These are phyloP conservation scores for Bombus waltoni DNA, from an alignment of 1,140 invertebrate genomes.

Conservation along the genomic window DNA sequence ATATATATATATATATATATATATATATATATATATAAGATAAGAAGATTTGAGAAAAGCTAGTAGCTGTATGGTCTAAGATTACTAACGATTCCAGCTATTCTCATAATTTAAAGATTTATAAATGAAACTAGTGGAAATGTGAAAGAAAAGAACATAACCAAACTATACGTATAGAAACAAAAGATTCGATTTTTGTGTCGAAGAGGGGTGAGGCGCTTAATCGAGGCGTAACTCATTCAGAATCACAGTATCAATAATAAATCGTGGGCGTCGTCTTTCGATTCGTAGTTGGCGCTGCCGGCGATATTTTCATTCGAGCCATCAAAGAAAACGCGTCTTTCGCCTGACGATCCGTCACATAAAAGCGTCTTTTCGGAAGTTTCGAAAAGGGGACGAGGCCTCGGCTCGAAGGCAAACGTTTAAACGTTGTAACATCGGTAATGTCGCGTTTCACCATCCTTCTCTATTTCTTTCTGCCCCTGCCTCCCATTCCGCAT, in stretches of 20 bases:
- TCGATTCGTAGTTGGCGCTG: neutral
- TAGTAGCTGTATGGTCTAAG: too few species aligned
- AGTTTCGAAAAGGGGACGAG: slow-evolving; percentile 42
- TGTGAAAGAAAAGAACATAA: neutral
- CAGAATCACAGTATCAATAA: neutral
- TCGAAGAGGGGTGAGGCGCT: neutral
- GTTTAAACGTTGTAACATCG: slow-evolving; percentile 21
- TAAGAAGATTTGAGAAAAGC: too few species aligned
- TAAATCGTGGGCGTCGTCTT: neutral
- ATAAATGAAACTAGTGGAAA: too few species aligned
- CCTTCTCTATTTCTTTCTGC: neutral
- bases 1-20: too few species aligned
- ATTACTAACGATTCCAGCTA: too few species aligned
- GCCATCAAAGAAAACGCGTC: neutral
- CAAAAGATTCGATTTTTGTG: neutral
- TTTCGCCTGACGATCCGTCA: neutral
- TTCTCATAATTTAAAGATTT: neutral
- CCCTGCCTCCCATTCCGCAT: neutral
- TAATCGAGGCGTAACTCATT: neutral
- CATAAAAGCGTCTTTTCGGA: slow-evolving; percentile 32
- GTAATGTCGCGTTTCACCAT: slow-evolving; percentile 7
- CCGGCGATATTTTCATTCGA: neutral
- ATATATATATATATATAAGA: too few species aligned
- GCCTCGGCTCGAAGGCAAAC: slow-evolving; percentile 19
- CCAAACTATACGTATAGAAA: neutral